phyloP scores from a whole-genome alignment of 2,113 vertebrate species.

The Crocuta crocuta region DNA sequence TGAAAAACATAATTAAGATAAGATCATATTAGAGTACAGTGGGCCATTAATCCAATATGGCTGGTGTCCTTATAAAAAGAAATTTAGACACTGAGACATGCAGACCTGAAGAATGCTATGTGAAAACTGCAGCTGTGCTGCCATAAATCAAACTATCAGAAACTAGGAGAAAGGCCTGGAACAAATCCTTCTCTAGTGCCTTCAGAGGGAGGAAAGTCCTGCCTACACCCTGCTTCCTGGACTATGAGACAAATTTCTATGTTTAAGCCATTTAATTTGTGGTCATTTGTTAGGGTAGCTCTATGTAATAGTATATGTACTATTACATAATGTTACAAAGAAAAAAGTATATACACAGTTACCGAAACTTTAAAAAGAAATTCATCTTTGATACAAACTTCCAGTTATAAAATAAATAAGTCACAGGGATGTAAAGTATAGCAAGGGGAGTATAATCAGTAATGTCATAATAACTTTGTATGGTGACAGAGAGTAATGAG shows the following conservation, averaged over 20 bases:
- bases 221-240: not conserved
- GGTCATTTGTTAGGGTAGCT: not conserved
- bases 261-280: constrained; percentile 6
- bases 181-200: not conserved
- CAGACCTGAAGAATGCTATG: not conserved
- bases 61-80: not conserved
- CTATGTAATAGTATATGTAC: not conserved
- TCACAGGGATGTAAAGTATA: not conserved
- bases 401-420: not conserved
- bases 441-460: not conserved
- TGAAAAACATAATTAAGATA: not conserved
- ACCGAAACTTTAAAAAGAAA: constrained; percentile 48
- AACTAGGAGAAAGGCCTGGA: not conserved
- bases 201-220: not conserved
- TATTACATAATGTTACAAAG: constrained; percentile 20
- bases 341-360: not conserved
- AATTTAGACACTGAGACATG: not conserved
- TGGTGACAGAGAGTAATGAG: not conserved
- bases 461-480: not conserved
- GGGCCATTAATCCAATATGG: not conserved
- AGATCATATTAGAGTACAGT: not conserved
- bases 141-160: not conserved
- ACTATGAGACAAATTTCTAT: constrained; percentile 23
- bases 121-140: not conserved
- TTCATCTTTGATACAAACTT: not conserved